Evolutionary conservation across 2,888 invertebrate species (phyloP).

Genomic region (Ormyrus rosae): DNA sequence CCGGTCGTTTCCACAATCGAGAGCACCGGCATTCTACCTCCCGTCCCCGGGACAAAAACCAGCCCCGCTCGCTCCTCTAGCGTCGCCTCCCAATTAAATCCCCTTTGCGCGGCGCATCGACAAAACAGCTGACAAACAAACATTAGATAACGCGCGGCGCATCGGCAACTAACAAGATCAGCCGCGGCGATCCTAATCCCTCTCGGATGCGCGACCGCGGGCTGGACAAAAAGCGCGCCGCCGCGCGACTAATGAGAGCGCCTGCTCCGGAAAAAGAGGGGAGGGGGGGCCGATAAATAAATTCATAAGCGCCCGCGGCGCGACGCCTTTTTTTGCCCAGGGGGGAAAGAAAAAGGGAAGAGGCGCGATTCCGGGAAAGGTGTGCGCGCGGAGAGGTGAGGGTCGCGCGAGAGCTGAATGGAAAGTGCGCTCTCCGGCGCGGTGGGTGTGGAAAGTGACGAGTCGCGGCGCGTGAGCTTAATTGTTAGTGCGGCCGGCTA

Average conservation of each 20-base stretch:
- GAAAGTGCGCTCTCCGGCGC: too few species aligned
- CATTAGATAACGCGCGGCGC: slow-evolving; percentile 30
- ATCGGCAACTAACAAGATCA: slow-evolving; percentile 1
- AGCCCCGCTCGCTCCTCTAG: too few species aligned
- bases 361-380: background rate
- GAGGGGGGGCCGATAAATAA: slow-evolving; percentile 37
- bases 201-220: background rate
- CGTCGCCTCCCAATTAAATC: slow-evolving; percentile 39
- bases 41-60: too few species aligned
- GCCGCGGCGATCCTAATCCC: too few species aligned
- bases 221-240: background rate
- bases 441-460: too few species aligned
- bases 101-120: background rate
- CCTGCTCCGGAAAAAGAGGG: slow-evolving; percentile 25
- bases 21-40: too few species aligned
- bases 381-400: background rate
- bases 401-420: too few species aligned
- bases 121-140: slow-evolving; percentile 2
- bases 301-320: slow-evolving; percentile 32
- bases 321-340: background rate
- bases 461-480: too few species aligned
- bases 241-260: slow-evolving; percentile 42
- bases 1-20: too few species aligned
- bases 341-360: background rate
- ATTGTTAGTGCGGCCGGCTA: too few species aligned